phyloP scores from a whole-genome alignment of 2,113 vertebrate species.

The Lepus americanus region DNA sequence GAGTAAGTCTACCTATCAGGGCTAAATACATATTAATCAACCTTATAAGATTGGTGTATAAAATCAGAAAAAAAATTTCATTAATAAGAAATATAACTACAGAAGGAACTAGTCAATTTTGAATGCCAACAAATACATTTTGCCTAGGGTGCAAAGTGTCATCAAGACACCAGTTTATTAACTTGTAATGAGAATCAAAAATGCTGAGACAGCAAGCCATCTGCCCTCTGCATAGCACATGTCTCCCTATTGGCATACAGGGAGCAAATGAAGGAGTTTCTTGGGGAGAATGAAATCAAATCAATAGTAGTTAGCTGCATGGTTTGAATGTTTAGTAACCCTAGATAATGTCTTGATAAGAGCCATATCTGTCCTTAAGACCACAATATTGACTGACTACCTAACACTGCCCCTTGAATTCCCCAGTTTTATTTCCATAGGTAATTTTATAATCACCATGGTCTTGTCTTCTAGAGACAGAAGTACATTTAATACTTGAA shows the following conservation, averaged over 20 bases:
- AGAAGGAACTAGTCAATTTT: background rate
- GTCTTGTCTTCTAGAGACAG: background rate
- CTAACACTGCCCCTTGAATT: background rate
- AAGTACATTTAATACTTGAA: constrained; percentile 7
- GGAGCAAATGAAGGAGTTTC: constrained; percentile 40
- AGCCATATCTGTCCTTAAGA: background rate
- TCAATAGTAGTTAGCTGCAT: background rate
- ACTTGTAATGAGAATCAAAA: constrained; percentile 57
- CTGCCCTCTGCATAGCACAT: constrained; percentile 33
- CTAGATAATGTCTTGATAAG: background rate
- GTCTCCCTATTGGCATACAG: background rate
- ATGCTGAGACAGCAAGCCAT: constrained; percentile 40
- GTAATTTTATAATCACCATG: background rate
- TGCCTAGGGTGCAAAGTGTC: constrained; percentile 20
- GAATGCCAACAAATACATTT: constrained; percentile 42
- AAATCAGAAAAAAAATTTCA: constrained; percentile 19
- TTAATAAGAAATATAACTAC: constrained; percentile 28
- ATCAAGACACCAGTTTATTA: constrained; percentile 42
- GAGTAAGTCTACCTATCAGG: background rate
- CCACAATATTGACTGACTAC: background rate
- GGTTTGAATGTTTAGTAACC: constrained; percentile 49
- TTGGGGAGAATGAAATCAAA: constrained; percentile 46
- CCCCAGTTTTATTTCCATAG: background rate
- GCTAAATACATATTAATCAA: background rate
- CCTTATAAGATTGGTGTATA: background rate